Evolutionary conservation across 2,888 invertebrate genomes (phyloP).

Genomic region (Microchrysa polita): DNA sequence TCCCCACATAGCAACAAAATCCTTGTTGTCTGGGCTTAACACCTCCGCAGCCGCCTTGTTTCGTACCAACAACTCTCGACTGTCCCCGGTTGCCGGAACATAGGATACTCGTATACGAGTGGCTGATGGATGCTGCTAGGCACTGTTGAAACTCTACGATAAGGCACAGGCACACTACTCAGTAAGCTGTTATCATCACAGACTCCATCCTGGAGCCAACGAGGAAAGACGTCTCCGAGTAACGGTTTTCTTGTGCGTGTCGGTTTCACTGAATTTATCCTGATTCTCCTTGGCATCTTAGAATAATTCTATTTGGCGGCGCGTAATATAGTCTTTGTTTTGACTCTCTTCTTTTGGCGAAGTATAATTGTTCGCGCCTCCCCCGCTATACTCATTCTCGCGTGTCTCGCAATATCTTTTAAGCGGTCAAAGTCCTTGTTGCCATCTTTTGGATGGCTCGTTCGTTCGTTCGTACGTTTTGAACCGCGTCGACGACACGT

Average conservation of each 20-base stretch:
- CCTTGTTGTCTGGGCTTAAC: constrained; percentile 22
- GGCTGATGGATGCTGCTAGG: constrained; percentile 10
- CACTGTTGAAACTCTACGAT: constrained; percentile 31
- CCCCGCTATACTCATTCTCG: too few species aligned
- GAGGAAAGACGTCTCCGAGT: constrained; percentile 33
- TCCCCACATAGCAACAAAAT: constrained; percentile 8
- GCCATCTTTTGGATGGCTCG: neutral
- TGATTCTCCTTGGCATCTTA: neutral
- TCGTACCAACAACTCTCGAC: neutral
- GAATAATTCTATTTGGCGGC: neutral
- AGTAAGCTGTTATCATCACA: constrained; percentile 43
- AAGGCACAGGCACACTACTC: constrained; percentile 10
- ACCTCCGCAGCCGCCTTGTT: neutral
- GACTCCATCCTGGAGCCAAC: constrained; percentile 45
- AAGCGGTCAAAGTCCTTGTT: constrained; percentile 11
- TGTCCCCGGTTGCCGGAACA: constrained; percentile 2
- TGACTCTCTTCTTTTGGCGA: neutral
- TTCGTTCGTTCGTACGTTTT: too few species aligned
- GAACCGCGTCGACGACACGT: too few species aligned
- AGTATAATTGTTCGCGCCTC: neutral
- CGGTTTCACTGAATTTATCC: constrained; percentile 4
- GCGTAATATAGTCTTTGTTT: neutral
- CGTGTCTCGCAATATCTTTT: constrained; percentile 4
- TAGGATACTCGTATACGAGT: neutral
- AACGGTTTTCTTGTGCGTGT: neutral